phyloP scores from a whole-genome alignment of 2,797 vertebrate genomes.

The Chaenodraco wilsoni region DNA sequence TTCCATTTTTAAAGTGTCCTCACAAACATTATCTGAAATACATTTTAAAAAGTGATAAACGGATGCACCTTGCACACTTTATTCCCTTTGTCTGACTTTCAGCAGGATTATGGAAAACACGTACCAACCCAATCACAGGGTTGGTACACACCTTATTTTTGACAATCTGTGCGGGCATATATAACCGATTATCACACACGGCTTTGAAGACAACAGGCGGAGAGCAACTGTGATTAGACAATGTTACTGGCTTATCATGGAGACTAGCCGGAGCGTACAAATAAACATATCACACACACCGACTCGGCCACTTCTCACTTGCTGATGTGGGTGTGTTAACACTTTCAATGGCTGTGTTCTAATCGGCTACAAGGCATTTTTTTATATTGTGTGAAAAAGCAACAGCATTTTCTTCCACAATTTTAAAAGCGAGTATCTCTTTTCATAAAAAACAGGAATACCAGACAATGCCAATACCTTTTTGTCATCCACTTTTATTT shows the following conservation, averaged over 20 bases:
- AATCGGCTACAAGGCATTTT: neutral
- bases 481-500: neutral
- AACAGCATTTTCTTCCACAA: neutral
- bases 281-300: conserved; percentile 6
- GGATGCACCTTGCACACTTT: neutral
- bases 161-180: neutral
- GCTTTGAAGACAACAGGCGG: neutral
- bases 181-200: neutral
- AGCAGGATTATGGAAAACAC: too few relatives aligned
- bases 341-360: neutral
- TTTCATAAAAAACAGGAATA: neutral
- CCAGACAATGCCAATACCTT: neutral
- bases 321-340: conserved; percentile 21
- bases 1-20: too few relatives aligned
- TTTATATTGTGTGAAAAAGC: neutral
- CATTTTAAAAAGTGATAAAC: neutral
- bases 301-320: conserved; percentile 12
- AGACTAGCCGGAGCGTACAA: neutral
- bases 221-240: neutral
- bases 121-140: too few relatives aligned
- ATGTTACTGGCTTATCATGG: neutral
- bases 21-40: neutral
- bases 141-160: too few relatives aligned
- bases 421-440: neutral
- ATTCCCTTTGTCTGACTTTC: neutral